Conservation (phyloP, 2,797 vertebrate genomes). For the Steatocranus sp. region DNA sequence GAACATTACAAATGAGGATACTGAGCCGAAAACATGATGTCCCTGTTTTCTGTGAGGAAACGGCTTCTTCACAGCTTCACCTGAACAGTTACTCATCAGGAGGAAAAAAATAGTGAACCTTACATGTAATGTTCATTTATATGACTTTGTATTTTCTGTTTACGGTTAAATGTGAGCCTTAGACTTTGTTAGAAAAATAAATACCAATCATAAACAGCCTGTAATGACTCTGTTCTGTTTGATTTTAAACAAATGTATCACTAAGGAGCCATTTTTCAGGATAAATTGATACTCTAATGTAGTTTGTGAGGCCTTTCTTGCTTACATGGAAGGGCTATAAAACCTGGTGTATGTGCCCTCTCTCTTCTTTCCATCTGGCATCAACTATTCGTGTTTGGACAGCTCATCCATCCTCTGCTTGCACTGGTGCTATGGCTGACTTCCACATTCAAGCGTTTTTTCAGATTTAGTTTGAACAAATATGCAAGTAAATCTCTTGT, state of each 20-base stretch:
- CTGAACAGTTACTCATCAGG: background rate
- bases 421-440: background rate
- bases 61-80: constrained; percentile 12
- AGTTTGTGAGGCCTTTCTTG: background rate
- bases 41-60: constrained; percentile 34
- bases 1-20: constrained; percentile 50
- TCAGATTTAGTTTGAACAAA: background rate
- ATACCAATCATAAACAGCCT: background rate
- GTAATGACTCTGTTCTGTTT: background rate
- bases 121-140: background rate
- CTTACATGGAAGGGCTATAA: background rate
- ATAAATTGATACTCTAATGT: background rate
- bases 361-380: background rate
- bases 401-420: background rate
- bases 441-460: background rate
- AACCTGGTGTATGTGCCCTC: background rate
- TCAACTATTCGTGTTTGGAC: background rate
- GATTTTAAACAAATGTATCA: background rate
- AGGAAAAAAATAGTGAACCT: background rate
- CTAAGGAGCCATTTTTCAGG: background rate
- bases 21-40: background rate
- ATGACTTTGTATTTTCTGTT: background rate
- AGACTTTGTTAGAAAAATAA: constrained; percentile 22
- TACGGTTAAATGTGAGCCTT: background rate
- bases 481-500: background rate